A percentile compares a stretch with the other conserved stretches of the same genome.
These are phyloP conservation scores for Neogobius melanostomus DNA, from an alignment of 2,113 vertebrate genomes.

Conservation along the genomic window DNA sequence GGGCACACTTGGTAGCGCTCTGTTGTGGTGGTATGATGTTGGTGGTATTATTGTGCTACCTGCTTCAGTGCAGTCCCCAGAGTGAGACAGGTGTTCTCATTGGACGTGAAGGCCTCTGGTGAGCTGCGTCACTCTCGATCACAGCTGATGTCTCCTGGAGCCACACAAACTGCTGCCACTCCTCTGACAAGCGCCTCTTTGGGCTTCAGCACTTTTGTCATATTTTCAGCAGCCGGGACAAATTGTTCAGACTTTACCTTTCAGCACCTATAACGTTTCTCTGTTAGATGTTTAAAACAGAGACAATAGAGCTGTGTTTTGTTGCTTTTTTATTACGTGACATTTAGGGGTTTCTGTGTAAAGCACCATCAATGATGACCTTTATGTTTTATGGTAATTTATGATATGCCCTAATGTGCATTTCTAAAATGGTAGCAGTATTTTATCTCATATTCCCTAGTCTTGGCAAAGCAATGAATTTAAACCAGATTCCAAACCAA, in stretches of 20 bases:
- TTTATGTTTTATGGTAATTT: slow-evolving; percentile 5
- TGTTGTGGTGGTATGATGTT: slow-evolving; percentile 40
- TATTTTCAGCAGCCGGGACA: slow-evolving; percentile 45
- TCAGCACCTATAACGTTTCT: slow-evolving; percentile 12
- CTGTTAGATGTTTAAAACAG: not conserved
- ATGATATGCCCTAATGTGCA: slow-evolving; percentile 2
- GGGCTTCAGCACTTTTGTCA: slow-evolving; percentile 67
- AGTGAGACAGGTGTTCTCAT: slow-evolving; percentile 77
- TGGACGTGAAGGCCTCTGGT: slow-evolving; percentile 72
- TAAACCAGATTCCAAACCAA: not conserved
- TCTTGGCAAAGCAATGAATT: not conserved
- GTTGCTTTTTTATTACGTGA: not conserved
- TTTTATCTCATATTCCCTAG: not conserved
- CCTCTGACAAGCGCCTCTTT: slow-evolving; percentile 58
- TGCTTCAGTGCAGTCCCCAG: slow-evolving; percentile 54
- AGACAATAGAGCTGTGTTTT: not conserved
- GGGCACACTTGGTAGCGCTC: not conserved
- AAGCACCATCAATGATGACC: slow-evolving; percentile 10
- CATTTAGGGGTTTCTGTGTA: not conserved
- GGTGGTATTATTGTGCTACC: slow-evolving; percentile 54
- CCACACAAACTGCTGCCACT: slow-evolving; percentile 55
- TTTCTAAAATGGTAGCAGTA: not conserved
- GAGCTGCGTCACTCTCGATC: slow-evolving; percentile 76
- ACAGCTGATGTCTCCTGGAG: slow-evolving; percentile 61
- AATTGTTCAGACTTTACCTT: slow-evolving; percentile 13